phyloP scores from a whole-genome alignment of 2,113 vertebrate genomes.

The Polypterus bichir region DNA sequence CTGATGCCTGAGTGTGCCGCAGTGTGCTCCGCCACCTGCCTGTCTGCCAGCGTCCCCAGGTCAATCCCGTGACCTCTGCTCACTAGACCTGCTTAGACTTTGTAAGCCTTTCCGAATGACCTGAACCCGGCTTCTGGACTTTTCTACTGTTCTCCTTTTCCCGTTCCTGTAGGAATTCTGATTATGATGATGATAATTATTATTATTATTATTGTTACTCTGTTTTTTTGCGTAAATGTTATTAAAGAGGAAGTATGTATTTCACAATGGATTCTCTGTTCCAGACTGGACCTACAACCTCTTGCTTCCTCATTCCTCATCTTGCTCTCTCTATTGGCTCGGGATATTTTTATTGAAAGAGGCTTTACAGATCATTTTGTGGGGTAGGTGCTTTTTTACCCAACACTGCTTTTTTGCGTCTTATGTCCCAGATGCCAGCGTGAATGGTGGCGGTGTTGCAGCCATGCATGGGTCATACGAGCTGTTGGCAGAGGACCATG shows the following conservation, averaged over 20 bases:
- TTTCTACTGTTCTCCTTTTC: slow-evolving; percentile 49
- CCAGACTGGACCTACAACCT: slow-evolving; percentile 1
- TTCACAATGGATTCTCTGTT: slow-evolving; percentile 44
- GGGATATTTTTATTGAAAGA: slow-evolving; percentile 1
- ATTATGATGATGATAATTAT: slow-evolving; percentile 47
- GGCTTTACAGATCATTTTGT: not conserved
- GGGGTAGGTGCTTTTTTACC: not conserved
- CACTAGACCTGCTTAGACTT: slow-evolving; percentile 18
- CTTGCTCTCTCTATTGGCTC: slow-evolving; percentile 2
- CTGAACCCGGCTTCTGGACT: slow-evolving; percentile 15
- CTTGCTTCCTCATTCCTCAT: not conserved
- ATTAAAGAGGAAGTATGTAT: slow-evolving; percentile 28
- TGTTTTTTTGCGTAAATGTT: slow-evolving; percentile 33
- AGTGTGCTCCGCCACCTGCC: slow-evolving; percentile 19
- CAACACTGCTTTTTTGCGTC: not conserved
- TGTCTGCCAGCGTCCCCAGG: slow-evolving; percentile 19
- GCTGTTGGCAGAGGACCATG: no score
- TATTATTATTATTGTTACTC: slow-evolving; percentile 52
- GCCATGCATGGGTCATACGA: no score
- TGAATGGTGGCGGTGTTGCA: no score
- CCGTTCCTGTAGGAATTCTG: slow-evolving; percentile 64
- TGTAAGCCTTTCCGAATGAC: slow-evolving; percentile 6
- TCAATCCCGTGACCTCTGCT: slow-evolving; percentile 12
- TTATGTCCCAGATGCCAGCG: no score
- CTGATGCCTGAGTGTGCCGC: slow-evolving; percentile 16